Conservation (phyloP, 1,140 invertebrate species). For the Acromyrmex heyeri region DNA sequence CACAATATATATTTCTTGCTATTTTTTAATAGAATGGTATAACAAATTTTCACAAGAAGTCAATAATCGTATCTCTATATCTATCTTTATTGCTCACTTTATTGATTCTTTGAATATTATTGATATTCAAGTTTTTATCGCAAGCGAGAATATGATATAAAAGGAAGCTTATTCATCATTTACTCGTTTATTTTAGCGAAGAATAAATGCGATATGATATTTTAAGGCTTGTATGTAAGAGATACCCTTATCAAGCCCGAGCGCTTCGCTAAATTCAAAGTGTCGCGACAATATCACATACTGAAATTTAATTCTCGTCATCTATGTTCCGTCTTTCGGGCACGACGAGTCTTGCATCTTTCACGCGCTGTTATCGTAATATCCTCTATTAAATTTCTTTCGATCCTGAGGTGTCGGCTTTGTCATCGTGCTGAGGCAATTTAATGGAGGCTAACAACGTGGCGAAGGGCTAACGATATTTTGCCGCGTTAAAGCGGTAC, state of each 20-base stretch:
- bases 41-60: background rate
- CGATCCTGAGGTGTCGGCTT: conserved; percentile 49
- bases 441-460: conserved; percentile 47
- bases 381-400: conserved; percentile 62
- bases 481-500: conserved; percentile 44
- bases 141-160: background rate
- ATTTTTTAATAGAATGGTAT: background rate
- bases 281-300: conserved; percentile 33
- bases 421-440: conserved; percentile 55
- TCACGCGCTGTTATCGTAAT: conserved; percentile 48
- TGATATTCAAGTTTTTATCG: background rate
- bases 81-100: background rate
- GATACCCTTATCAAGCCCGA: conserved; percentile 33
- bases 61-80: background rate
- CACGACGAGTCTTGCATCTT: conserved; percentile 19
- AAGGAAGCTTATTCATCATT: background rate
- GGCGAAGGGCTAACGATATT: conserved; percentile 54
- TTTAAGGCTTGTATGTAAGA: conserved; percentile 21
- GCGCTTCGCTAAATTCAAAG: conserved; percentile 35
- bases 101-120: background rate
- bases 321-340: conserved; percentile 25
- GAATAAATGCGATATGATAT: conserved; percentile 15
- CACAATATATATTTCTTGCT: background rate
- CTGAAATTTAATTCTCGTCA: conserved; percentile 57
- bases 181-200: background rate